phyloP scores from a whole-genome alignment of 2,888 invertebrate genomes.

The Pogonocherus hispidulus region DNA sequence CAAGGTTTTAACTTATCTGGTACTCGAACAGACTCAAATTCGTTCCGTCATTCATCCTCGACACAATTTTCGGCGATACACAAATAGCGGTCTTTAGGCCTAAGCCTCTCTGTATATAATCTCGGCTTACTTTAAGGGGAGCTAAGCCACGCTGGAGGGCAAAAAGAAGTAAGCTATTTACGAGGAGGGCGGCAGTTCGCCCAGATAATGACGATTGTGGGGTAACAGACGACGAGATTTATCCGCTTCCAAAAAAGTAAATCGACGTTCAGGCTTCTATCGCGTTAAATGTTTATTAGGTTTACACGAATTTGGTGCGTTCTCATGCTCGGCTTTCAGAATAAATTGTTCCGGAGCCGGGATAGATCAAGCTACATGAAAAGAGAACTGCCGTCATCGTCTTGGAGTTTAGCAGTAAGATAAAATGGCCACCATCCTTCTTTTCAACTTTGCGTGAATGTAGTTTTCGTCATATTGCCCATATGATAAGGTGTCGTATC shows the following conservation, averaged over 20 bases:
- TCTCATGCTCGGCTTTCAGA: background rate
- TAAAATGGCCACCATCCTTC: no score
- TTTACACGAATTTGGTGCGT: background rate
- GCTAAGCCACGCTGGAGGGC: background rate
- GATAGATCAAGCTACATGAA: no score
- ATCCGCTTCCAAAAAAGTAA: background rate
- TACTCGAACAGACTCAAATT: no score
- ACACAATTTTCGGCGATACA: background rate
- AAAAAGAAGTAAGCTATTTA: background rate
- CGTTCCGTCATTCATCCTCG: background rate
- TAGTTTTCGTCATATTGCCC: no score
- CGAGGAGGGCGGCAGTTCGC: no score
- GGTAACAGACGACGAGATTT: no score
- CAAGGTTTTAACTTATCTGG: no score
- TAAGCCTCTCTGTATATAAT: slow-evolving; percentile 6
- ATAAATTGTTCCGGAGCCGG: no score
- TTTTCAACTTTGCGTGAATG: no score
- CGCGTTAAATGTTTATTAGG: background rate
- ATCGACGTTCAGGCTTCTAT: background rate
- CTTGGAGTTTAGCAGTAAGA: no score
- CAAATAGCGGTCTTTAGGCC: slow-evolving; percentile 1
- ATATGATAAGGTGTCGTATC: no score
- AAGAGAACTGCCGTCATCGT: no score
- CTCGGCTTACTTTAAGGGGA: background rate
- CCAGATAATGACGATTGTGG: background rate